Evolutionary conservation across 2,888 invertebrate species (phyloP).

Genomic region (Aphidoletes aphidimyza): DNA sequence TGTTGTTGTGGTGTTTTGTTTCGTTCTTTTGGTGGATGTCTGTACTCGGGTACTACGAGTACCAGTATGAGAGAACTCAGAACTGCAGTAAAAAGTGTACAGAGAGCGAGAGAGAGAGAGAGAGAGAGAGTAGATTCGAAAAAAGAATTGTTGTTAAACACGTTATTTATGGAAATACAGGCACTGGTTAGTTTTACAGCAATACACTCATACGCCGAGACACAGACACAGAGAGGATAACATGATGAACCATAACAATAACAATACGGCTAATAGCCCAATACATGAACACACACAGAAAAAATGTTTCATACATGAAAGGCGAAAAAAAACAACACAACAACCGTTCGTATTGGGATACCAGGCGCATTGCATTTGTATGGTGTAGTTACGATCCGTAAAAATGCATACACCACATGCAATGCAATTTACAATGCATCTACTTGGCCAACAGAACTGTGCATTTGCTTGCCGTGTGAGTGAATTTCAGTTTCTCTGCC

Average conservation of each 20-base stretch:
- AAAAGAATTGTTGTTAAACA: constrained; percentile 35
- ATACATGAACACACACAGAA: background rate
- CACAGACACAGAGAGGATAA: constrained; percentile 8
- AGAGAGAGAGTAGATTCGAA: background rate
- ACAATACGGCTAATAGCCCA: constrained; percentile 39
- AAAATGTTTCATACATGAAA: background rate
- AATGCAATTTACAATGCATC: background rate
- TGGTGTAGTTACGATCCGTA: background rate
- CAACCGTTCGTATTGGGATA: background rate
- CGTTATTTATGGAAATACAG: constrained; percentile 48
- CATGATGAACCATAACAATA: constrained; percentile 51
- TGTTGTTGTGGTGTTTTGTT: no score
- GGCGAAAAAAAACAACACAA: background rate
- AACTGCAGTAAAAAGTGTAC: background rate
- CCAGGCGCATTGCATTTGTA: background rate
- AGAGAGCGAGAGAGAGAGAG: background rate
- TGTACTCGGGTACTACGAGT: background rate
- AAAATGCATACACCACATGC: background rate
- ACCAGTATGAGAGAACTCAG: no score
- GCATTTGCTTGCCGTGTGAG: background rate
- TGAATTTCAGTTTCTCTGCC: background rate
- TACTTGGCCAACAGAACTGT: background rate
- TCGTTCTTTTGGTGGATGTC: background rate
- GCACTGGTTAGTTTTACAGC: background rate
- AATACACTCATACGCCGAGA: background rate